Evolutionary conservation across 1,140 invertebrate species (phyloP), one percentile per base, ranked within the genome.

Genomic region (Oppia nitens): DNA sequence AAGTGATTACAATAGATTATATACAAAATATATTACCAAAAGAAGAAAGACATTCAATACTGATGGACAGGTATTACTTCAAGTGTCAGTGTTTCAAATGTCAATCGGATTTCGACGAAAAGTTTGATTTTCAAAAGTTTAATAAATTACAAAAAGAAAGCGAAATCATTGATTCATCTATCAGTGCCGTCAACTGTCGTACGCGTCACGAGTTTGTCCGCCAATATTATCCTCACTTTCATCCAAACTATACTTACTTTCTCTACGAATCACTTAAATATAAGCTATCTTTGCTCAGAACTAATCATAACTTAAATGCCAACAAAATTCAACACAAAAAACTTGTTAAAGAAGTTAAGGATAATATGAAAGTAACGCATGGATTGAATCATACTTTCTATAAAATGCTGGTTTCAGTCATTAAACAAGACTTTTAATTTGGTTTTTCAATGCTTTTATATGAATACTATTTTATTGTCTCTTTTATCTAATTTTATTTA

Each of bases 1-100:
- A 57, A 11, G 45, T 20, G 28, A 57, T 57, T 6, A 49, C 27
- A n/a, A 49, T 57, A 2, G 56, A 57, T 45, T 57, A 57, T 40
- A 2, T 57, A 11, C 56, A 57, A 26, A 47, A 57, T 52, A 40
- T 57, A 11, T 47, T 50, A 25, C 47, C 47, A 2, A 20, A 27
- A 21, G 24, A 26, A 24, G 47, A 57, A 50, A 40, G 56, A 21
- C 26, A 28, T 11, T 48, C 21, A 29, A 48, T 49, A 12, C 56
- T 57, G 14, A 14, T n/a, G 20, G 56, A 57, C 27, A 40, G 56
- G n/a, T 57, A 57, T 40, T 57, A 49, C 50, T 57, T 57, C 56
- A 28, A 6, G 17, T 57, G 56, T 57, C 25, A 49, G 50, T 57
- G 56, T 52, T 40, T 40, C 17, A 40, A 17, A 17, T 40, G 32